Evolutionary conservation across 1,140 invertebrate species (phyloP), one percentile per base, ranked within the genome.

Genomic region (Brachionus calyciflorus): DNA sequence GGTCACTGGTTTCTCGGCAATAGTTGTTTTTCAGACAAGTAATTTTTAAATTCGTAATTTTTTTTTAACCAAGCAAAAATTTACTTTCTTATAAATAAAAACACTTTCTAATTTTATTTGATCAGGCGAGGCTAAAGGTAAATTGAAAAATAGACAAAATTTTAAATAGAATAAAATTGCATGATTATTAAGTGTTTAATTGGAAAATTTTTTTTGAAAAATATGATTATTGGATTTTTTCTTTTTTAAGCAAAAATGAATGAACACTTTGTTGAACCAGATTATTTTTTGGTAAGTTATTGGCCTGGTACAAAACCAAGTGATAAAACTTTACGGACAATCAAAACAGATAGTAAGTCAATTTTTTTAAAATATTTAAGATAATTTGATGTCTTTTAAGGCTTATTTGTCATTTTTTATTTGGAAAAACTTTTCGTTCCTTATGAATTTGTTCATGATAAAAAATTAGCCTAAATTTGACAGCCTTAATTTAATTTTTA

Each of bases 241-340:
- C 19, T 77, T 55, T 14, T 78, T 83, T 82, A 78, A 75, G 80
- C 81, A 77, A 78, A 82, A 24, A 77, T 78, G 40, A 82, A 81
- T 44, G 78, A 80, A 33, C 83, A 85, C 76, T 85, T 81, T 78
- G 78, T 85, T 2, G 78, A 79, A 7, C 81, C 84, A 9, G 84
- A 85, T 26, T 81, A 80, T 77, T 85, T 82, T 77, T 81, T 83
- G 65, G 81, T 85, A 49, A 85, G 83, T 7, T 85, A 84, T 84
- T 85, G 84, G 84, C 83, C 82, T n/a, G 83, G 83, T 12, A 80
- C 81, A 51, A 78, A 80, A 73, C 80, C 83, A 10, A 44, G 7
- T 24, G 81, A 84, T 44, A 80, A 81, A 55, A 81, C 84, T 49
- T 81, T 84, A 21, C 24, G 40, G 40, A 73, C 69, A 1, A 51